Evolutionary conservation across 2,113 vertebrate genomes (phyloP).

Genomic region (Anarrhichthys ocellatus): DNA sequence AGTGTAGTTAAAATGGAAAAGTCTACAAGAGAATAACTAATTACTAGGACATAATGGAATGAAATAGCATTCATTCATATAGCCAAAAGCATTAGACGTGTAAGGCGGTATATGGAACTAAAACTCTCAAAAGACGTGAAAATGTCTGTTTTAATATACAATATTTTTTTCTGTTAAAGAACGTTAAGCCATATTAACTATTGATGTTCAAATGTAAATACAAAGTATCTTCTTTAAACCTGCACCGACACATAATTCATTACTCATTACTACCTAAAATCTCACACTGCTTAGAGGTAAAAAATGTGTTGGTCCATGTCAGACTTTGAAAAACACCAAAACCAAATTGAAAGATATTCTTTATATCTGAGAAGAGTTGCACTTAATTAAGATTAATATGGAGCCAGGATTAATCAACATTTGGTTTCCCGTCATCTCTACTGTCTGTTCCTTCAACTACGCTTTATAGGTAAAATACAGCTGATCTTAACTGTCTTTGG

Average conservation of each 20-base stretch:
- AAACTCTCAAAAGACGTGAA: not conserved
- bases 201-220: not conserved
- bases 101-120: not conserved
- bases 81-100: not conserved
- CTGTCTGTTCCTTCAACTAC: not conserved
- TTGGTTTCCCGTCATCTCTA: not conserved
- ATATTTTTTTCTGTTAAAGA: not conserved
- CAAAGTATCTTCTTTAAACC: not conserved
- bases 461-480: not conserved
- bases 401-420: not conserved
- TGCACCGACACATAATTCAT: not conserved
- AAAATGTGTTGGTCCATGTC: not conserved
- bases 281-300: not conserved
- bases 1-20: not conserved
- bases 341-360: not conserved
- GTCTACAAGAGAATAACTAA: not conserved
- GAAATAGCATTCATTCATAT: not conserved
- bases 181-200: not conserved
- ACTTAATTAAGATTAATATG: not conserved
- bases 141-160: not conserved
- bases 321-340: not conserved
- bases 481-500: not conserved
- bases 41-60: not conserved
- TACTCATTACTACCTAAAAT: not conserved
- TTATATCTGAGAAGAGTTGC: slow-evolving; percentile 2